Percentiles rank a stretch among this genome's conserved stretches.
phyloP scores from a whole-genome alignment of 1,140 invertebrate genomes.

The Bombus soroeensis region DNA sequence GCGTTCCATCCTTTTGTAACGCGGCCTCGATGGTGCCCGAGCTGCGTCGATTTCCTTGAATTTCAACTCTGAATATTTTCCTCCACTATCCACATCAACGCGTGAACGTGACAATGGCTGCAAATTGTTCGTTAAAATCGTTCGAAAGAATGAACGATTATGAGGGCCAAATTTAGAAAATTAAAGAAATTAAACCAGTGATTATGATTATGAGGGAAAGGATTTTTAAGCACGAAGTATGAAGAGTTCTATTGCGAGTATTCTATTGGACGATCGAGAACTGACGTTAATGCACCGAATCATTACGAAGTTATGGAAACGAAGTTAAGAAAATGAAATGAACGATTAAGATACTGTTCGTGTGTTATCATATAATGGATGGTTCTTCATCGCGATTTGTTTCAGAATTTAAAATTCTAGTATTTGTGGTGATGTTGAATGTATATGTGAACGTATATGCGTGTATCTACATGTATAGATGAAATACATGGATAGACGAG shows the following conservation, averaged over 20 bases:
- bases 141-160: background rate
- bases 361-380: background rate
- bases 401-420: background rate
- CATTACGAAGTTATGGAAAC: too few species aligned
- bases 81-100: background rate
- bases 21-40: constrained; percentile 11
- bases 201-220: too few species aligned
- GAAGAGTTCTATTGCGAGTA: too few species aligned
- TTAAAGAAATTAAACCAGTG: background rate
- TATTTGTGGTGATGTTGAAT: background rate
- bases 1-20: background rate
- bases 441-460: background rate
- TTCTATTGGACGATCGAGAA: too few species aligned
- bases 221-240: too few species aligned
- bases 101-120: background rate
- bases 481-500: background rate
- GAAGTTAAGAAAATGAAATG: too few species aligned
- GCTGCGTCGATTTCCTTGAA: background rate
- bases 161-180: background rate
- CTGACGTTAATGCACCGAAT: too few species aligned
- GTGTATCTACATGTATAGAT: background rate
- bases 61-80: background rate
- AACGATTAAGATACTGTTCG: too few species aligned
- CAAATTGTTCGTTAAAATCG: background rate
- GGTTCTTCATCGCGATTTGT: too few species aligned